These are phyloP conservation scores for Drosophila longiperda DNA, from an alignment of 2,888 invertebrate genomes.

Conservation along the genomic window DNA sequence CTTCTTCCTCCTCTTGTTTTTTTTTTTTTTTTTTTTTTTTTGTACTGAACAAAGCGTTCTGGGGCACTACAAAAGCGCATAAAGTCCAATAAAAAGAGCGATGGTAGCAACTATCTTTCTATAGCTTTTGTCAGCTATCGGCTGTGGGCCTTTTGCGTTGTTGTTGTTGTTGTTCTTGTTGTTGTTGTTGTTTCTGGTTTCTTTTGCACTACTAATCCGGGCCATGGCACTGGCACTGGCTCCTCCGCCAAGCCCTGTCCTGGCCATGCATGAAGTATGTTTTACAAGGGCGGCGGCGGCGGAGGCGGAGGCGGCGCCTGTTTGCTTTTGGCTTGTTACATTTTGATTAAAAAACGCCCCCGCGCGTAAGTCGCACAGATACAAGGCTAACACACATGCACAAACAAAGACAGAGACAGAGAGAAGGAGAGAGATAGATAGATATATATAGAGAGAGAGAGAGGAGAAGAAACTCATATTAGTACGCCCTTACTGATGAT, in stretches of 20 bases:
- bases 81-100: conserved; percentile 79
- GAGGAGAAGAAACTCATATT: conserved; percentile 31
- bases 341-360: conserved; percentile 81
- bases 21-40: conserved; percentile 17
- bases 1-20: background rate
- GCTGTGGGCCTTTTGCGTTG: conserved; percentile 61
- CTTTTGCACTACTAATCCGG: conserved; percentile 78
- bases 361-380: conserved; percentile 70
- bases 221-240: conserved; percentile 53
- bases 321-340: conserved; percentile 81
- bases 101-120: conserved; percentile 78
- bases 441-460: background rate
- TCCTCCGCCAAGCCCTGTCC: conserved; percentile 1
- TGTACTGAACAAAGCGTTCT: conserved; percentile 36
- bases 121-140: conserved; percentile 69
- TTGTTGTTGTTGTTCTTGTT: conserved; percentile 11
- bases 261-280: conserved; percentile 20
- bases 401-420: conserved; percentile 13
- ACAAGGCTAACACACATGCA: conserved; percentile 51
- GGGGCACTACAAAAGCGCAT: conserved; percentile 73
- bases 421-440: background rate
- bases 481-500: conserved; percentile 18
- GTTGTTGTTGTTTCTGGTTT: conserved; percentile 51
- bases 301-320: conserved; percentile 51
- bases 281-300: background rate